A percentile compares a stretch with the other conserved stretches of the same genome.
These are phyloP conservation scores for Maccullochella peelii DNA, from an alignment of 2,113 vertebrate species.

Conservation along the genomic window DNA sequence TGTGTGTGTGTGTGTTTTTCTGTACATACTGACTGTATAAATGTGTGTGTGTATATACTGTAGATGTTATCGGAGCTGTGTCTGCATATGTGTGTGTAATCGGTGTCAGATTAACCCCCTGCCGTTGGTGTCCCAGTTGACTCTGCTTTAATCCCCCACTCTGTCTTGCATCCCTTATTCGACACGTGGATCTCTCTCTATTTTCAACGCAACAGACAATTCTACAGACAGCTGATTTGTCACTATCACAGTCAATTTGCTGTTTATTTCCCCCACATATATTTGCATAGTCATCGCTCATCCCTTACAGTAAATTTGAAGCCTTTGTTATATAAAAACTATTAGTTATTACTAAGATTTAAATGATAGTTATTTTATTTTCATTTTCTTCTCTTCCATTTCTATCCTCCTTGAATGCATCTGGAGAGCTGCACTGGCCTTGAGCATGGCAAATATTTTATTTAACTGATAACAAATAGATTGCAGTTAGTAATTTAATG, in stretches of 20 bases:
- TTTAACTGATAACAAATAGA: neutral
- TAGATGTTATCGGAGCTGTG: neutral
- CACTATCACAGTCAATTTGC: neutral
- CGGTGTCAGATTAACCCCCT: slow-evolving; percentile 55
- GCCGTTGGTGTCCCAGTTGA: slow-evolving; percentile 39
- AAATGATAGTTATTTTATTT: neutral
- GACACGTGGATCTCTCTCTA: slow-evolving; percentile 2
- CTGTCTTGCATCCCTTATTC: slow-evolving; percentile 31
- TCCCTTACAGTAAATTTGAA: neutral
- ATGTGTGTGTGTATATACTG: neutral
- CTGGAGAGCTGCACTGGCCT: neutral
- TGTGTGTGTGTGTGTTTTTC: neutral
- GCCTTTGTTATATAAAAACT: neutral
- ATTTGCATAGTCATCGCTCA: neutral
- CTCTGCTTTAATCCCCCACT: slow-evolving; percentile 40
- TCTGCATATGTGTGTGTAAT: slow-evolving; percentile 40
- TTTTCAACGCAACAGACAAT: slow-evolving; percentile 6
- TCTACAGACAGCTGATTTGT: neutral
- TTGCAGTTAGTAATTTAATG: neutral
- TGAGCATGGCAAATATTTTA: neutral
- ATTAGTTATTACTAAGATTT: neutral
- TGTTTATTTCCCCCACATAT: slow-evolving; percentile 21
- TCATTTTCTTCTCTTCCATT: too few relatives aligned
- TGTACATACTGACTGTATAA: neutral
- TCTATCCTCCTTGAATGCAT: neutral